Conservation (phyloP, 2,113 vertebrate genomes). For the Dolichallabes microphthalmus region DNA sequence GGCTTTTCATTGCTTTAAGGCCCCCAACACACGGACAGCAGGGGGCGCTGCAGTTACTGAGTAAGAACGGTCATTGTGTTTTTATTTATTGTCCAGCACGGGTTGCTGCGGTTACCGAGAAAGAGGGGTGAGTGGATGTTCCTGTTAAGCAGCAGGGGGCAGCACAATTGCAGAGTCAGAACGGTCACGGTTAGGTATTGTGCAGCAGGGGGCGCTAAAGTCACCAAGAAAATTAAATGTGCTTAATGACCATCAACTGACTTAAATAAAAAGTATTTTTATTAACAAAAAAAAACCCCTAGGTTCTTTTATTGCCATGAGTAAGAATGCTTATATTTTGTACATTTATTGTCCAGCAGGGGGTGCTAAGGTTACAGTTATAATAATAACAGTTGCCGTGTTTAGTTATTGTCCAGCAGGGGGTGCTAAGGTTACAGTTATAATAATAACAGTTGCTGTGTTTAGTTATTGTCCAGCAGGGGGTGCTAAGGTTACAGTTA, state of each 20-base stretch:
- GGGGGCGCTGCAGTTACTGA: background rate
- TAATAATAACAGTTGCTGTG: background rate
- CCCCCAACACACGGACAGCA: slow-evolving; percentile 26
- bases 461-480: background rate
- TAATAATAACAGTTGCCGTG: background rate
- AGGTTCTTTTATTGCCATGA: background rate
- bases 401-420: background rate
- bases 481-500: background rate
- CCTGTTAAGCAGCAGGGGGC: background rate
- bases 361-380: background rate
- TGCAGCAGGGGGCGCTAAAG: background rate
- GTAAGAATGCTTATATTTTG: background rate
- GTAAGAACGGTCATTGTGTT: background rate
- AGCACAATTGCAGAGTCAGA: background rate
- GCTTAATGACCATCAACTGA: too few relatives aligned
- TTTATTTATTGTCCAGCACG: background rate
- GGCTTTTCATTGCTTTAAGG: slow-evolving; percentile 77
- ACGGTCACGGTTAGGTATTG: background rate
- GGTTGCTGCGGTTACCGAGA: background rate
- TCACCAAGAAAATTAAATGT: background rate
- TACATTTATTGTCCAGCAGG: background rate
- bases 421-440: background rate
- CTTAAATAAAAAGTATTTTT: too few relatives aligned
- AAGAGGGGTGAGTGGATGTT: too few relatives aligned
- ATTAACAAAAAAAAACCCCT: too few relatives aligned